Base-by-base conservation (phyloP, 2,113 vertebrate species). In the Peucedramus taeniatus region DNA sequence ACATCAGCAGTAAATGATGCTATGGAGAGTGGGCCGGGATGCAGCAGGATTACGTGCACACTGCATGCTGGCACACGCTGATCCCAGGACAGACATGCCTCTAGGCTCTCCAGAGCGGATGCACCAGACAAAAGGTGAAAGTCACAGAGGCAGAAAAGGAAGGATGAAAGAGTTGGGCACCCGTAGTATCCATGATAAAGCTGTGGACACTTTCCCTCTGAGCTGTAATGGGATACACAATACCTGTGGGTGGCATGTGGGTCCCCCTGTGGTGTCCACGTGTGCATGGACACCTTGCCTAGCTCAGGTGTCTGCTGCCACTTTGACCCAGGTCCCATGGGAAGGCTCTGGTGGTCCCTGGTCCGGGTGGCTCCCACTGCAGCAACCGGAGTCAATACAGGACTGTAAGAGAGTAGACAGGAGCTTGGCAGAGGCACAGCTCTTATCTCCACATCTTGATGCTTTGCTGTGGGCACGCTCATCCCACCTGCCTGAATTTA, bases 391-490 rank as follows among this genome's bases (percentile, higher is more conserved):
- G 89, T 68, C 68, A 37, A 63, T 0, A 18, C 44, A 80, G 63
- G 66, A 76, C 72, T 39, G 42, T 7, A 42, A 59, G 42, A 74
- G 31, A 90, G 77, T 2, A 93, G 79, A 84, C 1, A 12, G 80
- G 56, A 94, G 68, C 28, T 8, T 81, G 83, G 77, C 68, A 91
- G 92, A 87, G 61, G 77, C 61, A 75, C 77, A 54, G 82, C 78
- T 96, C 93, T 79, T 75, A 89, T 60, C 92, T 89, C 42, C 45
- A 45, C 68, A 47, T 59, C 89, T 87, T 65, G 3, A 1, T 16
- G 26, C 74, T 89, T 81, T 81, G 80, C 80, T 61, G 76, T 54
- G 84, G 68, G 71, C 27, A 50, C 1, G 10, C 53, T 90, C 40
- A 47, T 49, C 64, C 69, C 66, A 79, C 4, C 0, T 56, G 56